These are phyloP conservation scores for Caenorhabditis japonica DNA, from an alignment of 2,888 invertebrate genomes.

Conservation along the genomic window DNA sequence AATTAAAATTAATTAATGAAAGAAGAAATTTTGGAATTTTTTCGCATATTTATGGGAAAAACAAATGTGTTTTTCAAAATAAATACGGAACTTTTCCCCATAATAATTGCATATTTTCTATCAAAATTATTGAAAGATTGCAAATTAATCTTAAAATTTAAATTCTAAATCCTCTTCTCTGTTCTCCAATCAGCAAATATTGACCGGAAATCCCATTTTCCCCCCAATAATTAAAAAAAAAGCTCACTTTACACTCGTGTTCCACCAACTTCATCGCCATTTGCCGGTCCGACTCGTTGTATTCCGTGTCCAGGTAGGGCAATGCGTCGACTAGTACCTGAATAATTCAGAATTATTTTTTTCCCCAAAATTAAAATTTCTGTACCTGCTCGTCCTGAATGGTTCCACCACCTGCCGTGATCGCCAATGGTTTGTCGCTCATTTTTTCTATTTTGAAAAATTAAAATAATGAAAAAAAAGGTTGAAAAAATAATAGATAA, in stretches of 20 bases:
- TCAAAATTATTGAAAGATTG: not conserved
- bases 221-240: no score
- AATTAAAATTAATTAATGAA: no score
- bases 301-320: conserved; percentile 72
- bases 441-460: conserved; percentile 16
- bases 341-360: not conserved
- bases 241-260: conserved; percentile 96
- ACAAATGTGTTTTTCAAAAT: no score
- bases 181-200: no score
- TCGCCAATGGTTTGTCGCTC: conserved; percentile 36
- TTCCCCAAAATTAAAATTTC: not conserved
- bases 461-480: not conserved
- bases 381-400: conserved; percentile 40
- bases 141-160: not conserved
- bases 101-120: not conserved
- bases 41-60: no score
- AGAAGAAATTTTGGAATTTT: no score
- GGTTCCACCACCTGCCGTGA: conserved; percentile 33
- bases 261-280: conserved; percentile 94
- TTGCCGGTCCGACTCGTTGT: conserved; percentile 71
- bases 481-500: not conserved
- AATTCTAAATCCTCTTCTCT: no score
- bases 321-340: conserved; percentile 69
- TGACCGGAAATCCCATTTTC: no score
- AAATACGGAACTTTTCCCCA: no score